These are phyloP conservation scores for Calameuta pallipes DNA, from an alignment of 2,888 invertebrate genomes.

Conservation along the genomic window DNA sequence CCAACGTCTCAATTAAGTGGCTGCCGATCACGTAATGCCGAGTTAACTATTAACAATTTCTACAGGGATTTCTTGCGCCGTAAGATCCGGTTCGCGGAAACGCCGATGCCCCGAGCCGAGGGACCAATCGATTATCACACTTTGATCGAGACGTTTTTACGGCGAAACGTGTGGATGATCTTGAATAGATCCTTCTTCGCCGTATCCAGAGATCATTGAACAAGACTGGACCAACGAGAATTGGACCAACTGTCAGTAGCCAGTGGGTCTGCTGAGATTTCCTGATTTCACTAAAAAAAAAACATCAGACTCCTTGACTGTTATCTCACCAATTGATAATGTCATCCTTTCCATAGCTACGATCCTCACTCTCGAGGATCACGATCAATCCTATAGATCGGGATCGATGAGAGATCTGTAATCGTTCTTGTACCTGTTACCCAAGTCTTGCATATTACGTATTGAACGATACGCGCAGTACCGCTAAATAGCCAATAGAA, in stretches of 20 bases:
- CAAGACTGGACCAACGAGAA: neutral
- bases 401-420: neutral
- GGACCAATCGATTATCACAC: slow-evolving; percentile 32
- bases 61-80: slow-evolving; percentile 16
- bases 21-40: slow-evolving; percentile 14
- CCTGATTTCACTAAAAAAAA: neutral
- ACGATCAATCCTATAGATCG: neutral
- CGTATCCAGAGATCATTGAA: neutral
- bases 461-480: neutral
- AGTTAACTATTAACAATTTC: slow-evolving; percentile 24
- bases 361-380: neutral
- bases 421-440: neutral
- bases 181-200: slow-evolving; percentile 14
- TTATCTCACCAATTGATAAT: neutral
- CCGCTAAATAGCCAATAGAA: neutral
- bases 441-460: neutral
- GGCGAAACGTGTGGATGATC: slow-evolving; percentile 21
- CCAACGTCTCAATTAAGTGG: slow-evolving; percentile 40
- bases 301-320: neutral
- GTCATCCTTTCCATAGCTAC: neutral
- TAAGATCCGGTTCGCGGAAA: slow-evolving; percentile 17
- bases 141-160: slow-evolving; percentile 20
- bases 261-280: neutral
- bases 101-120: slow-evolving; percentile 14
- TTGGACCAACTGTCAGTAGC: neutral